A percentile compares a stretch with the other conserved stretches of the same genome.
These are phyloP conservation scores for Cotesia congregata DNA, from an alignment of 2,888 invertebrate genomes.

Conservation along the genomic window DNA sequence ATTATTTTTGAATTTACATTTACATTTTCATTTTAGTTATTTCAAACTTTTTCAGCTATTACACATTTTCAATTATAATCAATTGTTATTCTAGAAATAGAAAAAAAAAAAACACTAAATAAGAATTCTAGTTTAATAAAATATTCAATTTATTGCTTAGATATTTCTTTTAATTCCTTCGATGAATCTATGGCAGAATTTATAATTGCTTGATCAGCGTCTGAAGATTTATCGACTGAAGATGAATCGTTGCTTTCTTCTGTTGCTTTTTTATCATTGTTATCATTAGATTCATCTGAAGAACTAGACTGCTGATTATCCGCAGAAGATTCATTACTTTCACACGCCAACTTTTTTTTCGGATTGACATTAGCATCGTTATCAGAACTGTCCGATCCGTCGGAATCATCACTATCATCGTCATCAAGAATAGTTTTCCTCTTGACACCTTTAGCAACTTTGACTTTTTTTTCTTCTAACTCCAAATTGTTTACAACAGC, in stretches of 20 bases:
- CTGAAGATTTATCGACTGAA: background rate
- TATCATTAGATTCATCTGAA: constrained; percentile 20
- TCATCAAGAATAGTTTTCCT: constrained; percentile 56
- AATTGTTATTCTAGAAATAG: background rate
- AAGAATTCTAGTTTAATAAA: background rate
- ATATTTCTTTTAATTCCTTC: background rate
- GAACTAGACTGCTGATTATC: constrained; percentile 7
- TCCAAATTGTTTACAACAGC: constrained; percentile 56
- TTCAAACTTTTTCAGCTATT: too few relatives aligned
- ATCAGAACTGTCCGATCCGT: constrained; percentile 58
- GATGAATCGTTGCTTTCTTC: background rate
- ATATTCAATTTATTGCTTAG: background rate
- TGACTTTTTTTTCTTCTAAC: background rate
- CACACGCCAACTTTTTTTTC: constrained; percentile 40
- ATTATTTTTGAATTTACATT: too few relatives aligned
- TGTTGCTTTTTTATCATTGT: constrained; percentile 9
- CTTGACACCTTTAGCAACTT: background rate
- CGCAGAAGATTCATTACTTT: constrained; percentile 27
- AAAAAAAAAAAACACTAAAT: background rate
- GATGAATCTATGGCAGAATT: background rate
- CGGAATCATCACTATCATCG: constrained; percentile 63
- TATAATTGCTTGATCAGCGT: background rate
- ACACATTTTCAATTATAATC: background rate
- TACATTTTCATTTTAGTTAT: too few relatives aligned
- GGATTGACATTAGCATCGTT: constrained; percentile 44